Base-by-base conservation (phyloP, 2,888 invertebrate genomes). In the Syrista parreyssii region DNA sequence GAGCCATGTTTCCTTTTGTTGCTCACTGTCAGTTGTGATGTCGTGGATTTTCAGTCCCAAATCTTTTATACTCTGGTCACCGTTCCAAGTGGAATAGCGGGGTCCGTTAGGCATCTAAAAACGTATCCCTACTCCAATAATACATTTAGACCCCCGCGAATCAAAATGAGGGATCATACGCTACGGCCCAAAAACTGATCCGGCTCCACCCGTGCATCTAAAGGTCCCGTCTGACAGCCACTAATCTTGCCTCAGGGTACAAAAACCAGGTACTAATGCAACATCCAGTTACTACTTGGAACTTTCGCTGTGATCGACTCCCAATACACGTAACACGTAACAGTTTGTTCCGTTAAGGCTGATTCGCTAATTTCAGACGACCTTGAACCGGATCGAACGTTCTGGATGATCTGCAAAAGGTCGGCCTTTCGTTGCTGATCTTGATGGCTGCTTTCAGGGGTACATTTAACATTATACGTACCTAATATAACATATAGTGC, bases 291-390 rank as follows among this genome's bases (percentile, higher is more conserved):
- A 32, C 30, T 32, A 12, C 32, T 32, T 30, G 12, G 4, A 30
- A 69, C 69, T 69, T 69, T 69, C 69, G n/a, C 69, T 69, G 69
- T 69, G 30, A 69, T 31, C 69, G 69, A 69, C n/a, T 69, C 69
- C 30, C 32, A 31, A 69, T 30, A 30, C 69, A 1, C 69, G 69
- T 69, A 31, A 30, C 69, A 11, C 30, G 69, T 69, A 31, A 69
- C 30, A 1, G 12, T 69, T 12, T 12, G 12, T 69, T 32, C 32
- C 30, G 12, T 69, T 12, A n/a, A 32, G 30, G 30, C 69, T 12
- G 12, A 31, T 32, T 32, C 30, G 69, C 6, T 12, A 32, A 9
- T 69, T 32, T 32, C 6, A 12, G 12, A 12, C 69, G 69, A 69
- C 69, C 69, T 69, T 69, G 69, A 69, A 69, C 30, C 69, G 69